Evolutionary conservation across 2,113 vertebrate species (phyloP), one percentile per base, ranked within the genome.

Genomic region (Etia nguti): DNA sequence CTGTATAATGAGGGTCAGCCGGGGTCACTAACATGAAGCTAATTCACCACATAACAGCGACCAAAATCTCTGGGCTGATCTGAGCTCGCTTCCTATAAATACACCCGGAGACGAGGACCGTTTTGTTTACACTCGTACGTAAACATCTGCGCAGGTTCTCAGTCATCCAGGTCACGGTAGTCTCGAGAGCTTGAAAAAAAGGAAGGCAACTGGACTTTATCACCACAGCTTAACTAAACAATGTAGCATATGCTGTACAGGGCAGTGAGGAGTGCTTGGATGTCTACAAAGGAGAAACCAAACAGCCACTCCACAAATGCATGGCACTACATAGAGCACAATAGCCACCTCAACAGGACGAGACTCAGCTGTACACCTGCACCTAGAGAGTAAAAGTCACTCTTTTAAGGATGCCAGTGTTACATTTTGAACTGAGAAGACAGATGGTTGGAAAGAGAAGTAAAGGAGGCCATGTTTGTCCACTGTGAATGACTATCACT

Each of bases 1-100:
- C 92, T 93, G 92, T 90, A 90, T 95, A 95, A 96, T 95, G 90
- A 92, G 92, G 95, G 94, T 94, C 93, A 93, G 88, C 15, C 3
- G 16, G 86, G 95, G 93, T 93, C 92, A 81, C 79, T 65, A 29
- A 87, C 92, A 90, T 90, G 89, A 92, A 93, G 93, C 88, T 95
- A 91, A 94, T 94, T 95, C 88, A 88, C 83, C 79, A 93, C 90
- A 79, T 92, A 85, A 92, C 86, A 88, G 93, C 82, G 34, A 55
- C 68, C 68, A 77, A 88, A 93, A 85, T 81, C 50, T 8, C 41
- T 29, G 46, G 68, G 57, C 82, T 13, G 59, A 79, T 79, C 81
- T 20, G 79, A 65, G 34, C 62, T 73, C 24, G 13, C 10, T 83
- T 79, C 88, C 86, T 91, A 15, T 68, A 89, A 92, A 88, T 89